A percentile compares a stretch with the other conserved stretches of the same genome.
phyloP scores from a whole-genome alignment of 2,797 vertebrate genomes.

The Echiichthys vipera region DNA sequence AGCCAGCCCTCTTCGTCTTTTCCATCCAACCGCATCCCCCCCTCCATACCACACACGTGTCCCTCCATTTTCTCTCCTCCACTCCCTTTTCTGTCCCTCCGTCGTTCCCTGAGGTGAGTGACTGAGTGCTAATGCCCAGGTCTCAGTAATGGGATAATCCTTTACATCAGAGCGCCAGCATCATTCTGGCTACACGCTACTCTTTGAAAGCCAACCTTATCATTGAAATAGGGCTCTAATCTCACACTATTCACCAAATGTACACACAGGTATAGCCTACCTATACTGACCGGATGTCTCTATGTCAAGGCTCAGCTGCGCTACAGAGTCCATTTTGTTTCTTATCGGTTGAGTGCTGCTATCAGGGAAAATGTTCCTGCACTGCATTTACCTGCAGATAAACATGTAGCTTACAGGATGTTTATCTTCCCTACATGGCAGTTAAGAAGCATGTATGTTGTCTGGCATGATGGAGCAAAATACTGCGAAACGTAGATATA shows the following conservation, averaged over 20 bases:
- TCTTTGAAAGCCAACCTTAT: slow-evolving; percentile 60
- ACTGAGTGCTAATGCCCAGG: slow-evolving; percentile 65
- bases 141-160: slow-evolving; percentile 72
- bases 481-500: slow-evolving; percentile 16
- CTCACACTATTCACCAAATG: slow-evolving; percentile 33
- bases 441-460: slow-evolving; percentile 25
- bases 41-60: slow-evolving; percentile 3
- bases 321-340: slow-evolving; percentile 30
- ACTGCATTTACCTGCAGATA: slow-evolving; percentile 54
- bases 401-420: slow-evolving; percentile 41
- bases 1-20: slow-evolving; percentile 19
- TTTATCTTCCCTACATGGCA: slow-evolving; percentile 39
- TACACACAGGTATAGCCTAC: background rate
- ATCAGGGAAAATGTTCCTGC: slow-evolving; percentile 15
- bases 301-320: background rate
- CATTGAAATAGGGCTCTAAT: slow-evolving; percentile 50
- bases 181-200: slow-evolving; percentile 40
- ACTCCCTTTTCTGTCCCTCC: slow-evolving; percentile 25
- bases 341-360: slow-evolving; percentile 38
- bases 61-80: slow-evolving; percentile 9
- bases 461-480: slow-evolving; percentile 20
- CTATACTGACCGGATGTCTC: slow-evolving; percentile 29
- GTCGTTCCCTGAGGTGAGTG: slow-evolving; percentile 66
- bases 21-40: slow-evolving; percentile 15
- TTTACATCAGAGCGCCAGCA: slow-evolving; percentile 58